Percentiles rank a stretch among this genome's conserved stretches.
phyloP scores from a whole-genome alignment of 2,113 vertebrate species.

The Alexandromys fortis region DNA sequence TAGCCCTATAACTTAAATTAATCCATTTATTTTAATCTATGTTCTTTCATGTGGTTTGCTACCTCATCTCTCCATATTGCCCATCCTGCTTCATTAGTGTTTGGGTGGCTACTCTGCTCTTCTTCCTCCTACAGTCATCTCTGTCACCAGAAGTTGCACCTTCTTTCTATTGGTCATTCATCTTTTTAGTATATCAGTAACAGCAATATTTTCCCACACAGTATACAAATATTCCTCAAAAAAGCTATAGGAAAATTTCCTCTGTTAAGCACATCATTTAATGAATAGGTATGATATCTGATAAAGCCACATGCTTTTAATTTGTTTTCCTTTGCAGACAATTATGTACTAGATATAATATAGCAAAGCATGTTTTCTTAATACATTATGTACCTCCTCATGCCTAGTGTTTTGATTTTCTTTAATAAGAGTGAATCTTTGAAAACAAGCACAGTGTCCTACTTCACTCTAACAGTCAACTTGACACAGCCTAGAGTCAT shows the following conservation, averaged over 20 bases:
- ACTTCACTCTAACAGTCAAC: background rate
- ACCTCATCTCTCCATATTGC: too few relatives aligned
- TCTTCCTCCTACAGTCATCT: too few relatives aligned
- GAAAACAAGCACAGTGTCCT: background rate
- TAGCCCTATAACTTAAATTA: too few relatives aligned
- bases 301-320: background rate
- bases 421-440: background rate
- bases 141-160: too few relatives aligned
- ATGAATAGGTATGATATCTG: constrained; percentile 5
- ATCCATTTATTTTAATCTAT: too few relatives aligned
- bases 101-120: too few relatives aligned
- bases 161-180: too few relatives aligned
- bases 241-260: background rate
- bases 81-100: too few relatives aligned
- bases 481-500: background rate
- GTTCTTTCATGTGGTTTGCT: too few relatives aligned
- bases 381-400: background rate
- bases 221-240: too few relatives aligned
- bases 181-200: too few relatives aligned
- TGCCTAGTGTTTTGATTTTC: background rate
- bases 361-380: background rate
- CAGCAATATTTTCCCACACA: too few relatives aligned
- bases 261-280: background rate
- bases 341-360: background rate
- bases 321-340: background rate